phyloP scores from a whole-genome alignment of 2,888 invertebrate species.

The Cosmia trapezina region DNA sequence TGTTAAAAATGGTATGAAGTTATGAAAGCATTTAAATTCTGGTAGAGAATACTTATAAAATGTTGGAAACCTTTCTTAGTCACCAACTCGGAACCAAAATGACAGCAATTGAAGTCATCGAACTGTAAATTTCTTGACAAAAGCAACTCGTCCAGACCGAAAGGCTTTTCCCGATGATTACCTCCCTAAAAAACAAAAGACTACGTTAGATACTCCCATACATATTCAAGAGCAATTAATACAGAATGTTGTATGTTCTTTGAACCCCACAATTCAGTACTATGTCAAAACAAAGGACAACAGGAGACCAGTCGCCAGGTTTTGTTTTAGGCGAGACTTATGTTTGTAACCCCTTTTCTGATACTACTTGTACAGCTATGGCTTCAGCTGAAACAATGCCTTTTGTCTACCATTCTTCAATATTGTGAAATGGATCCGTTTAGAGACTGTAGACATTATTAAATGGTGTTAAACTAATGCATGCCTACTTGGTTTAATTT shows the following conservation, averaged over 20 bases:
- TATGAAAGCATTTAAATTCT: neutral
- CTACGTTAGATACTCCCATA: neutral
- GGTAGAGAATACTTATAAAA: neutral
- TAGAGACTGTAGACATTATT: conserved; percentile 21
- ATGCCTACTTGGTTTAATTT: neutral
- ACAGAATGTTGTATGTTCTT: conserved; percentile 11
- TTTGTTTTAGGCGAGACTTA: conserved; percentile 52
- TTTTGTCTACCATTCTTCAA: conserved; percentile 70
- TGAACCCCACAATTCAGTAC: conserved; percentile 23
- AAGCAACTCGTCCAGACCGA: neutral
- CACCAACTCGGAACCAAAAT: neutral
- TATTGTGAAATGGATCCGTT: conserved; percentile 62
- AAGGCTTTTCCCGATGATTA: neutral
- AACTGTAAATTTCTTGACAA: neutral
- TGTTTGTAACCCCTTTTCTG: conserved; percentile 66
- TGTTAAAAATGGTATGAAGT: neutral
- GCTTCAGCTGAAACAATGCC: conserved; percentile 68
- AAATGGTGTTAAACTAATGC: conserved; percentile 13
- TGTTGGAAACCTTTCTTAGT: neutral
- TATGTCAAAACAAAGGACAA: conserved; percentile 47
- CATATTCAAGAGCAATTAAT: conserved; percentile 12
- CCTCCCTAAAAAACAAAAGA: neutral
- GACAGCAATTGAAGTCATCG: neutral
- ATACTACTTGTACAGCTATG: conserved; percentile 43
- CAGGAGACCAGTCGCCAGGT: conserved; percentile 28